Conservation (phyloP, 2,888 invertebrate species). For the Aromia moschata region DNA sequence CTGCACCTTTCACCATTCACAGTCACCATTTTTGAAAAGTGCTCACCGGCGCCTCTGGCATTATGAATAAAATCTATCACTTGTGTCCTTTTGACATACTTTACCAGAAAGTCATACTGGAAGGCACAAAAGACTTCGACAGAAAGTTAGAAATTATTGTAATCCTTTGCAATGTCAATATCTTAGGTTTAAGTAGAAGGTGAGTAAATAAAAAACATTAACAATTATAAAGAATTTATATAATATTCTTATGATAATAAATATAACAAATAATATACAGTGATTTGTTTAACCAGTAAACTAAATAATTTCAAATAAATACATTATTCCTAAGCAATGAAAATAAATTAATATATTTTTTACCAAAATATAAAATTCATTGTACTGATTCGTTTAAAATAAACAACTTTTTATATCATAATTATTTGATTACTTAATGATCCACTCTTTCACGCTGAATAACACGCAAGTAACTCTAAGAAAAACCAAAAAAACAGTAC, state of each 20-base stretch:
- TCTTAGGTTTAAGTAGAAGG: too few relatives aligned
- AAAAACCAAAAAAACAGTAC: slow-evolving; percentile 41
- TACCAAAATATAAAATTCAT: slow-evolving; percentile 61
- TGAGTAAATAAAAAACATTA: background rate
- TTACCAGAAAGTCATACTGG: too few relatives aligned
- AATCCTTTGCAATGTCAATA: too few relatives aligned
- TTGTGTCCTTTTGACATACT: too few relatives aligned
- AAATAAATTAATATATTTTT: slow-evolving; percentile 52
- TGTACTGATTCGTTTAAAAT: slow-evolving; percentile 56
- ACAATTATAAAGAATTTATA: slow-evolving; percentile 49
- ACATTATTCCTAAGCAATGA: slow-evolving; percentile 50
- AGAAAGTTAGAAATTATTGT: too few relatives aligned
- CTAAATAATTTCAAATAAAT: slow-evolving; percentile 51
- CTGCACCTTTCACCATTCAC: too few relatives aligned
- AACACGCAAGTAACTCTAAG: slow-evolving; percentile 43
- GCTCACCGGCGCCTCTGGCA: too few relatives aligned
- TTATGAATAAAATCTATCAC: too few relatives aligned
- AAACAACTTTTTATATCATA: slow-evolving; percentile 38
- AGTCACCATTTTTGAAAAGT: too few relatives aligned
- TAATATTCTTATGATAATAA: slow-evolving; percentile 48
- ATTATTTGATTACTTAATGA: slow-evolving; percentile 22
- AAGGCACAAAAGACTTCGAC: too few relatives aligned
- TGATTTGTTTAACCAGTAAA: slow-evolving; percentile 37
- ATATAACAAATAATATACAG: slow-evolving; percentile 56
- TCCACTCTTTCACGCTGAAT: slow-evolving; percentile 32